These are phyloP conservation scores for Etheostoma perlongum DNA, from an alignment of 2,797 vertebrate species.

Conservation along the genomic window DNA sequence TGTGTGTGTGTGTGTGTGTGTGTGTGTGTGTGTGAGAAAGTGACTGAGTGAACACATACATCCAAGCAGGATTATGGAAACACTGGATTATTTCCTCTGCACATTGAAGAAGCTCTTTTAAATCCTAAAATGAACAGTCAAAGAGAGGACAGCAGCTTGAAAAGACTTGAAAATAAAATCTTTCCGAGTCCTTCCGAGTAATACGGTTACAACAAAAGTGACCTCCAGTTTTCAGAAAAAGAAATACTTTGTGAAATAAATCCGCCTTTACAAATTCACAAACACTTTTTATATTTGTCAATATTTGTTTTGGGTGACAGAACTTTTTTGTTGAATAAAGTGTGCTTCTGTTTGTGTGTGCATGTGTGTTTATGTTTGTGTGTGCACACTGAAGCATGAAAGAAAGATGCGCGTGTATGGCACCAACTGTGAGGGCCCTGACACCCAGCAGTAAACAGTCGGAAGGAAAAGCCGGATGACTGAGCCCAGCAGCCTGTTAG, in stretches of 20 bases:
- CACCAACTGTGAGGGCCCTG: constrained; percentile 37
- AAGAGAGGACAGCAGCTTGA: constrained; percentile 67
- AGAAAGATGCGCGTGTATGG: constrained; percentile 19
- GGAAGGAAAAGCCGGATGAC: constrained; percentile 40
- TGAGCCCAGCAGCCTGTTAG: constrained; percentile 53
- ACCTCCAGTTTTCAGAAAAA: constrained; percentile 22
- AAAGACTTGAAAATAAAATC: constrained; percentile 37
- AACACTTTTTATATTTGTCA: constrained; percentile 32
- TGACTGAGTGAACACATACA: constrained; percentile 43
- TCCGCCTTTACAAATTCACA: constrained; percentile 29
- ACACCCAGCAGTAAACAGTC: constrained; percentile 47
- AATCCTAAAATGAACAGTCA: constrained; percentile 70
- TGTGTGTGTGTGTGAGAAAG: not conserved
- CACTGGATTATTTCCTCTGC: constrained; percentile 69
- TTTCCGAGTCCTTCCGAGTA: constrained; percentile 28
- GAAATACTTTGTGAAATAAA: constrained; percentile 20
- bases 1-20: not conserved
- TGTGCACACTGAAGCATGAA: constrained; percentile 21
- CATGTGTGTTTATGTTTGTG: not conserved
- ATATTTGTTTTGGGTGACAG: constrained; percentile 33
- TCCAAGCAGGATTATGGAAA: constrained; percentile 73
- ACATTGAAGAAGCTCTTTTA: constrained; percentile 55
- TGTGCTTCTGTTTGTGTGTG: constrained; percentile 5
- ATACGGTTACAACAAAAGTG: constrained; percentile 26
- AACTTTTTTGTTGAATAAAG: constrained; percentile 21